Base-by-base conservation (phyloP, 2,797 vertebrate species). In the Hephaestus fuliginosus region DNA sequence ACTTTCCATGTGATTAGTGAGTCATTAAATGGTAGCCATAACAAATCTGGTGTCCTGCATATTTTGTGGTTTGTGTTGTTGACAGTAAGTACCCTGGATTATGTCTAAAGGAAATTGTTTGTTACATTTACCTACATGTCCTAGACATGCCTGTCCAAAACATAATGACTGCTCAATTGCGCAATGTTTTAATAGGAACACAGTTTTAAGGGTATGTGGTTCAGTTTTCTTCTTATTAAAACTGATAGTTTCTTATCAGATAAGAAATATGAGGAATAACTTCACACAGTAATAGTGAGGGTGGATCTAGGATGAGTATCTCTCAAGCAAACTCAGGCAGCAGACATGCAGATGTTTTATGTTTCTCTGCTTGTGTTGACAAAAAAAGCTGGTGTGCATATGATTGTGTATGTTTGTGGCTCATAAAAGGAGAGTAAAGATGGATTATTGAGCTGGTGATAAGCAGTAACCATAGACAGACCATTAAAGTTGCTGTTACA, bases 341-440 rank as follows among this genome's bases (percentile, higher is more conserved):
- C 5, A 25, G 17, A 41, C 14, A 15, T 3, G 46, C 17, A 25
- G 41, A 36, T 49, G 55, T 69, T 63, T 76, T 49, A 64, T 80
- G 43, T 33, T 28, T 1, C 6, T 51, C 49, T 61, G 25, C 62
- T 52, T 46, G 52, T 55, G 43, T 48, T 43, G 14, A 61, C 63
- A 3, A n/a, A 48, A 60, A 60, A 55, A 63, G 48, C 18, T 55
- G 25, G 9, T 20, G 18, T 51, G n/a, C 20, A n/a, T 39, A 48
- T 56, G n/a, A 30, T 68, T 72, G 58, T 46, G 39, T 70, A 57
- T 74, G 76, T 86, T 80, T 80, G 74, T 70, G 43, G 39, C 80
- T 84, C 87, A 85, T 90, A 89, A 90, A 91, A 74, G 62, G 4
- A 87, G 48, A 81, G 83, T 79, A 82, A 84, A 85, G 76, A 80